These are phyloP conservation scores for Falco berigora DNA, from an alignment of 2,797 vertebrate genomes.

Conservation along the genomic window DNA sequence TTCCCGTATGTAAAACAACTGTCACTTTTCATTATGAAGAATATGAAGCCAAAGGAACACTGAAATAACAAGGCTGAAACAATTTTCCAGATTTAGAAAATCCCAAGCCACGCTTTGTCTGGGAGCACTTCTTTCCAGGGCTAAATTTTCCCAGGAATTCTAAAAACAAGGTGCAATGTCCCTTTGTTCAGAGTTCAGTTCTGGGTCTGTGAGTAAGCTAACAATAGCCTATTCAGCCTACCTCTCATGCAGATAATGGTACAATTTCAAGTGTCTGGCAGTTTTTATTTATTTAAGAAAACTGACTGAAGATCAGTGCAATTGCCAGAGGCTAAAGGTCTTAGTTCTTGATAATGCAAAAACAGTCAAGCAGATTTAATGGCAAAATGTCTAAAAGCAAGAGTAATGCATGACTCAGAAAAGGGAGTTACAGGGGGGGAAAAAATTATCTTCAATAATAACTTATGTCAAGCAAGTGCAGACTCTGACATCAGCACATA, in stretches of 20 bases:
- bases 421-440: neutral
- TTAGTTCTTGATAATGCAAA: neutral
- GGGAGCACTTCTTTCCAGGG: neutral
- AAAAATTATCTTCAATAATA: neutral
- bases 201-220: neutral
- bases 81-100: slow-evolving; percentile 19
- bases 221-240: neutral
- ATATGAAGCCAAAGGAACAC: neutral
- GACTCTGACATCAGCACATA: neutral
- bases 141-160: neutral
- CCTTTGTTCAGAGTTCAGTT: neutral
- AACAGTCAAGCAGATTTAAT: neutral
- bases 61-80: slow-evolving; percentile 12
- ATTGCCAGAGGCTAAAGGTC: neutral
- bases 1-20: slow-evolving; percentile 21
- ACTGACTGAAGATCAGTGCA: neutral
- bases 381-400: neutral
- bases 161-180: neutral
- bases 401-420: neutral
- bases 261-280: neutral
- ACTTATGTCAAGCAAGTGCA: neutral
- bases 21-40: slow-evolving; percentile 17
- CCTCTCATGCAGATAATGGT: neutral
- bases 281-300: neutral
- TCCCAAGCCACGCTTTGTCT: neutral